phyloP scores from a whole-genome alignment of 2,797 vertebrate species.

The Antennarius maculatus region DNA sequence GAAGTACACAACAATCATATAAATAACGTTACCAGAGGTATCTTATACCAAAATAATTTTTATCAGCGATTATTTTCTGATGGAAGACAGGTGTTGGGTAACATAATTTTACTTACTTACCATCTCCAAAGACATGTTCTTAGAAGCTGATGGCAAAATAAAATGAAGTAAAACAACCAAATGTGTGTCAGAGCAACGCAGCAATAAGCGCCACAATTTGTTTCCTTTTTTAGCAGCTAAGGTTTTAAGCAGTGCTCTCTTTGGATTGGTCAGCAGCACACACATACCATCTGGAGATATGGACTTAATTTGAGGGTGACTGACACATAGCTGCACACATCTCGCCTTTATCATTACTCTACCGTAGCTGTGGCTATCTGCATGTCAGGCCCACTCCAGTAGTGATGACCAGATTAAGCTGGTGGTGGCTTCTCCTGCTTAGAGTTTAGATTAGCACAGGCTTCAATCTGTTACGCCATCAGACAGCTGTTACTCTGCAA shows the following conservation, averaged over 20 bases:
- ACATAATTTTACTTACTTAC: too few relatives aligned
- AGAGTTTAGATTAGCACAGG: constrained; percentile 76
- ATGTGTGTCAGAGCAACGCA: background rate
- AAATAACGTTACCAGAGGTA: too few relatives aligned
- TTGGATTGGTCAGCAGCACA: constrained; percentile 47
- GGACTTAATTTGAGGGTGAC: constrained; percentile 43
- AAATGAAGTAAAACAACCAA: too few relatives aligned
- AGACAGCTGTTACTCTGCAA: constrained; percentile 73
- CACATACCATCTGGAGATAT: constrained; percentile 68
- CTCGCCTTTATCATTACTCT: constrained; percentile 17
- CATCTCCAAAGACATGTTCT: too few relatives aligned
- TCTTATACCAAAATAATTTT: too few relatives aligned
- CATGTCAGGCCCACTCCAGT: constrained; percentile 37
- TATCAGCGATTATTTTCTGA: too few relatives aligned
- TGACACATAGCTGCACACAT: constrained; percentile 17
- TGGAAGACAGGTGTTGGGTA: too few relatives aligned
- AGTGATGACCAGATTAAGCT: constrained; percentile 81
- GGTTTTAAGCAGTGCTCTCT: constrained; percentile 52
- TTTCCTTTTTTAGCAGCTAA: constrained; percentile 30
- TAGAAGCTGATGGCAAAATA: too few relatives aligned
- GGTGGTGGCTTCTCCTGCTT: constrained; percentile 72
- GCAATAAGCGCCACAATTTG: constrained; percentile 17
- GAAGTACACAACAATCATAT: too few relatives aligned
- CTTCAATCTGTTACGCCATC: constrained; percentile 70
- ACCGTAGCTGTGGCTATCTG: constrained; percentile 27